phyloP scores from a whole-genome alignment of 37 sponge, comb jelly and placozoan genomes.

The Aplysina aerophoba region DNA sequence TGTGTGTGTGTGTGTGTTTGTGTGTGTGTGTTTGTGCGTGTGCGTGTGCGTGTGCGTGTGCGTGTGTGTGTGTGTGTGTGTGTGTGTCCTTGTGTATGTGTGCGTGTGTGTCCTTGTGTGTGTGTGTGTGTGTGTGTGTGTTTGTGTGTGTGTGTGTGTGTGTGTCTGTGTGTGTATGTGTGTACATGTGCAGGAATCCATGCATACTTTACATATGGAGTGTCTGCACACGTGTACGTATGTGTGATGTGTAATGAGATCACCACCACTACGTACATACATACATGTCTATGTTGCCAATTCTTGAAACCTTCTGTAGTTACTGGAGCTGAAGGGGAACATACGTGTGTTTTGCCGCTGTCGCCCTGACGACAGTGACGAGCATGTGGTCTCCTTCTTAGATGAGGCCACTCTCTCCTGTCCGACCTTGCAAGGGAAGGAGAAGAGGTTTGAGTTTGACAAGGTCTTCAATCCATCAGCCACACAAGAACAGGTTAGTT shows the following conservation, averaged over 20 bases:
- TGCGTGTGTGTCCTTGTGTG: no score
- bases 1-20: no score
- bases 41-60: no score
- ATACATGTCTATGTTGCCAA: background rate
- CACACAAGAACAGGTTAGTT: slow-evolving; percentile 75
- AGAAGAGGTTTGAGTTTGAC: slow-evolving; percentile 80
- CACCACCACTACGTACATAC: background rate
- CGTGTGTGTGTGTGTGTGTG: no score
- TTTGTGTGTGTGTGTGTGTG: no score
- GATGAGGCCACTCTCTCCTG: slow-evolving; percentile 36
- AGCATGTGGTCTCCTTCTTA: slow-evolving; percentile 44
- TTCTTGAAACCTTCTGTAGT: slow-evolving; percentile 30
- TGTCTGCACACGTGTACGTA: background rate
- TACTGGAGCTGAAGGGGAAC: slow-evolving; percentile 81
- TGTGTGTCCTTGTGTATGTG: no score
- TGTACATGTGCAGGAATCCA: no score
- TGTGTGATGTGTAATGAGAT: no score
- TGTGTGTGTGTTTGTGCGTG: no score
- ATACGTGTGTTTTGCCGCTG: slow-evolving; percentile 88
- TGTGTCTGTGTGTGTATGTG: no score
- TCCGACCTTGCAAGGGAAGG: slow-evolving; percentile 61
- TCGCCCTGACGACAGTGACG: slow-evolving; percentile 63
- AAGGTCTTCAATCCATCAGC: slow-evolving; percentile 60
- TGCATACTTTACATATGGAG: slow-evolving; percentile 8
- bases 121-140: no score